A percentile compares a stretch with the other conserved stretches of the same genome.
These are phyloP conservation scores for Acipenser ruthenus DNA, from an alignment of 2,797 vertebrate species.

Conservation along the genomic window DNA sequence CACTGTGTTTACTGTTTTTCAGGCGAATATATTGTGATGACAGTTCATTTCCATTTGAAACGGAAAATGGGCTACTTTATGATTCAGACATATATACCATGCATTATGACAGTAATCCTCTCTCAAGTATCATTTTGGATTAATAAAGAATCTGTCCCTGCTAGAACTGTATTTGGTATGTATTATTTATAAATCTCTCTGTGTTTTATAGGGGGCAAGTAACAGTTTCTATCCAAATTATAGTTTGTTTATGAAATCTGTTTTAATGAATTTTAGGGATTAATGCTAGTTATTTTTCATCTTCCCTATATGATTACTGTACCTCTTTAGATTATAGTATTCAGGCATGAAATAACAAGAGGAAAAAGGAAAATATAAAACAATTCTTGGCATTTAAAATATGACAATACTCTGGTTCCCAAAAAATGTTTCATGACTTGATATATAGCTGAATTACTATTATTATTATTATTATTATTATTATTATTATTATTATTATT, in stretches of 20 bases:
- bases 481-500: no score
- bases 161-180: constrained; percentile 95
- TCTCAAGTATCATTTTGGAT: constrained; percentile 99
- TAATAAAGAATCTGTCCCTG: constrained; percentile 97
- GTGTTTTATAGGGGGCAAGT: not conserved
- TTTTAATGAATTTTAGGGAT: not conserved
- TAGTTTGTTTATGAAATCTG: not conserved
- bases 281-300: no score
- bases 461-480: no score
- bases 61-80: constrained; percentile 99
- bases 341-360: no score
- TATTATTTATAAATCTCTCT: constrained; percentile 10
- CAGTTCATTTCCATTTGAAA: constrained; percentile 91
- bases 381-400: no score
- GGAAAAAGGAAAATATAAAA: no score
- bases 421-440: no score
- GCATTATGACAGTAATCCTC: constrained; percentile 99
- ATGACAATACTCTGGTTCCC: no score
- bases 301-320: no score
- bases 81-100: constrained; percentile 98
- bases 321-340: no score
- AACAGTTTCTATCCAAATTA: not conserved
- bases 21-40: constrained; percentile 99
- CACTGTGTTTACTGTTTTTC: constrained; percentile 21
- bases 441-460: no score